phyloP scores from a whole-genome alignment of 2,113 vertebrate species.

The Centropus bengalensis region DNA sequence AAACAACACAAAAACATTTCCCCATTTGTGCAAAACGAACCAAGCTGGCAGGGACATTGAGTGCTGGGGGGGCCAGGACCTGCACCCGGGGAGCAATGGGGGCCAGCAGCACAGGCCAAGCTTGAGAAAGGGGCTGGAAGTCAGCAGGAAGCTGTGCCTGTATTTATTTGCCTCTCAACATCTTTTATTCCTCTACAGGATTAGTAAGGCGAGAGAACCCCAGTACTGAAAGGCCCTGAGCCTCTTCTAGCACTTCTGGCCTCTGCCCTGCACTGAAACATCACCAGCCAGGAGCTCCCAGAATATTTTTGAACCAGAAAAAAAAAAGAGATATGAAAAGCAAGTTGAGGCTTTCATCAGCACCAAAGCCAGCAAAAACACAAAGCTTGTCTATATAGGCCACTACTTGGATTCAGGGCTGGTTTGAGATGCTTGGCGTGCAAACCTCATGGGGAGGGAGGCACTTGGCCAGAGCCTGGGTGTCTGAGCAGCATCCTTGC shows the following conservation, averaged over 20 bases:
- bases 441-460: rapidly evolving
- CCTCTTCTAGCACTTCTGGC: background rate
- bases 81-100: rapidly evolving
- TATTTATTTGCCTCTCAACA: background rate
- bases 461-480: background rate
- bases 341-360: background rate
- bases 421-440: background rate
- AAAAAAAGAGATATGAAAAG: background rate
- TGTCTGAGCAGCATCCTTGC: rapidly evolving
- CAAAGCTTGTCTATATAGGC: background rate
- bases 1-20: background rate
- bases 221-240: background rate
- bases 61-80: rapidly evolving
- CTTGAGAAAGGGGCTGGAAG: background rate
- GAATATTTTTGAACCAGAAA: background rate
- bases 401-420: background rate
- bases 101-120: rapidly evolving
- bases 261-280: rapidly evolving
- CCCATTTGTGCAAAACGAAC: background rate
- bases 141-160: background rate
- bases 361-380: background rate
- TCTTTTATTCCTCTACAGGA: rapidly evolving
- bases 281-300: background rate
- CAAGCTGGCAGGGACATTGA: rapidly evolving
- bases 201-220: background rate